phyloP scores from a whole-genome alignment of 2,113 vertebrate species.

The Pygathrix nemaeus region DNA sequence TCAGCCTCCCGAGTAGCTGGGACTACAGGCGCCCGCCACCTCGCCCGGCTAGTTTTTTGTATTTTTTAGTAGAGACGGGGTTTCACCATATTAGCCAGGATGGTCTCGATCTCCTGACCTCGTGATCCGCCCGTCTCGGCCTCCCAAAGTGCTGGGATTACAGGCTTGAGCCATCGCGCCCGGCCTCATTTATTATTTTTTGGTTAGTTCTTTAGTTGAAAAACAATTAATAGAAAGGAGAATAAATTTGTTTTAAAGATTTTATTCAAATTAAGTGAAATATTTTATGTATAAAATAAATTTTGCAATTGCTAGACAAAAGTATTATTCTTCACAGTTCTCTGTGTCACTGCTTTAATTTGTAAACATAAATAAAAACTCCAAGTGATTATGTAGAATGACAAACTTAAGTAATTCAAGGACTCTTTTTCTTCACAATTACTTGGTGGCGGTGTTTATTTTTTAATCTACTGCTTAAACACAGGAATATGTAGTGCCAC shows the following conservation, averaged over 20 bases:
- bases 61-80: too few relatives aligned
- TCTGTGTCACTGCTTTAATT: background rate
- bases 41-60: too few relatives aligned
- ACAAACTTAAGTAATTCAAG: background rate
- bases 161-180: too few relatives aligned
- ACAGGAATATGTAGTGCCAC: background rate
- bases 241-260: background rate
- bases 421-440: background rate
- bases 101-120: too few relatives aligned
- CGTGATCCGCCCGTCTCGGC: too few relatives aligned
- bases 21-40: too few relatives aligned
- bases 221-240: background rate
- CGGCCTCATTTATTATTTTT: background rate
- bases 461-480: background rate
- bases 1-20: too few relatives aligned
- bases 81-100: too few relatives aligned
- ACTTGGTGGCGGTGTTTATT: background rate
- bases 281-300: background rate
- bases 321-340: background rate
- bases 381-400: background rate
- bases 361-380: conserved; percentile 4
- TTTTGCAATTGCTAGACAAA: background rate
- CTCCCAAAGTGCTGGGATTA: too few relatives aligned
- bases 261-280: background rate
- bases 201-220: background rate